phyloP scores from a whole-genome alignment of 2,888 invertebrate genomes.

The Muscina levida region DNA sequence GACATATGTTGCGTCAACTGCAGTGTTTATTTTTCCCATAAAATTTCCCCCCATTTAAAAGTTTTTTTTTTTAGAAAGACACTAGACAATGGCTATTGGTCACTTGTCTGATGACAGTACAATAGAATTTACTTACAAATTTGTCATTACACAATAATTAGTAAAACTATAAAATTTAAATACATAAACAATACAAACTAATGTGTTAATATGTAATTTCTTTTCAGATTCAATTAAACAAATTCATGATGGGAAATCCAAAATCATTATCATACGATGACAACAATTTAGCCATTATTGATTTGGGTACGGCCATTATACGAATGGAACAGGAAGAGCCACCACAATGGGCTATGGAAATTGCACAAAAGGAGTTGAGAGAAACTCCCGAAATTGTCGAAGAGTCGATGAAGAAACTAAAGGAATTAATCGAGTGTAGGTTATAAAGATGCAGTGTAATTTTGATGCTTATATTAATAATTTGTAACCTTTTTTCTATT shows the following conservation, averaged over 20 bases:
- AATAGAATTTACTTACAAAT: too few species aligned
- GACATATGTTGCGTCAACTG: too few species aligned
- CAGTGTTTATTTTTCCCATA: too few species aligned
- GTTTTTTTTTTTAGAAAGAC: too few species aligned
- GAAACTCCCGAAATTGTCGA: constrained; percentile 86
- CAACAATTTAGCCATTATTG: constrained; percentile 83
- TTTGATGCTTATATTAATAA: background rate
- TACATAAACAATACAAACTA: too few species aligned
- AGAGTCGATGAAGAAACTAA: constrained; percentile 82
- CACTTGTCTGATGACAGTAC: too few species aligned
- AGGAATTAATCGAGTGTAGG: constrained; percentile 81
- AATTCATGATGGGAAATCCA: constrained; percentile 71
- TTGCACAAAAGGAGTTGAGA: constrained; percentile 85
- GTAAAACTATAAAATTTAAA: too few species aligned
- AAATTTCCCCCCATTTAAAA: too few species aligned
- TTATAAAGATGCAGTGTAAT: background rate
- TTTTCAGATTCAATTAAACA: constrained; percentile 33
- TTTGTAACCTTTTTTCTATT: constrained; percentile 2
- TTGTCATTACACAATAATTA: too few species aligned
- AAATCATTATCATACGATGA: constrained; percentile 80
- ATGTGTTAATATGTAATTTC: too few species aligned
- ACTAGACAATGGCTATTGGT: too few species aligned
- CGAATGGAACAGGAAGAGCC: constrained; percentile 83
- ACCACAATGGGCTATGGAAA: constrained; percentile 82
- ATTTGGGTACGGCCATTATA: constrained; percentile 83